Conservation (phyloP, 2,888 invertebrate species). For the Sminthurides aquaticus region DNA sequence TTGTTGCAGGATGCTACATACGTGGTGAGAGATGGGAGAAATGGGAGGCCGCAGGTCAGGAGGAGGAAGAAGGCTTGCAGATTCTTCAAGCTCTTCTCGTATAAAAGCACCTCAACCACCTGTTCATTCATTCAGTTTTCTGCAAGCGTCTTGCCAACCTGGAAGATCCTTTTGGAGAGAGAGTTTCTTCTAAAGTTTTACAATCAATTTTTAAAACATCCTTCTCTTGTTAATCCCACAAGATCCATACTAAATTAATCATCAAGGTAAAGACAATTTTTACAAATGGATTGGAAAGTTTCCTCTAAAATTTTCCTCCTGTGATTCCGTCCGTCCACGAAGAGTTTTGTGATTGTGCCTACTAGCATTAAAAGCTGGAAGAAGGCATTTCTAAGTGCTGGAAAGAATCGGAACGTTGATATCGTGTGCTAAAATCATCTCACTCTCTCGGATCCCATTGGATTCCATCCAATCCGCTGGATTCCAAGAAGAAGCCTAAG, state of each 20-base stretch:
- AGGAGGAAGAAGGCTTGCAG: background rate
- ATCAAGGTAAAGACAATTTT: background rate
- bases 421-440: too few relatives aligned
- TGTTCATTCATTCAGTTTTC: conserved; percentile 43
- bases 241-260: background rate
- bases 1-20: background rate
- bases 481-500: too few relatives aligned
- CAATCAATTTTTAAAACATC: background rate
- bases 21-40: conserved; percentile 4
- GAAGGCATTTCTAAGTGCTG: too few relatives aligned
- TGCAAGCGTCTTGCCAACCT: conserved; percentile 5
- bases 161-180: background rate
- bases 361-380: too few relatives aligned
- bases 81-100: conserved; percentile 23
- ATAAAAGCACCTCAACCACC: conserved; percentile 42
- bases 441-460: too few relatives aligned
- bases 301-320: too few relatives aligned
- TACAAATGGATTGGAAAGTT: too few relatives aligned
- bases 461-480: too few relatives aligned
- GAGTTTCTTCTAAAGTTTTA: background rate
- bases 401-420: too few relatives aligned
- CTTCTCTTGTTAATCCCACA: background rate
- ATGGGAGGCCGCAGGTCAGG: conserved; percentile 27
- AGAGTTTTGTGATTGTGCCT: too few relatives aligned
- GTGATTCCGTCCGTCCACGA: too few relatives aligned